Evolutionary conservation across 2,888 invertebrate genomes (phyloP), one percentile per base, ranked within the genome.

Genomic region (Nymphalis c-album): DNA sequence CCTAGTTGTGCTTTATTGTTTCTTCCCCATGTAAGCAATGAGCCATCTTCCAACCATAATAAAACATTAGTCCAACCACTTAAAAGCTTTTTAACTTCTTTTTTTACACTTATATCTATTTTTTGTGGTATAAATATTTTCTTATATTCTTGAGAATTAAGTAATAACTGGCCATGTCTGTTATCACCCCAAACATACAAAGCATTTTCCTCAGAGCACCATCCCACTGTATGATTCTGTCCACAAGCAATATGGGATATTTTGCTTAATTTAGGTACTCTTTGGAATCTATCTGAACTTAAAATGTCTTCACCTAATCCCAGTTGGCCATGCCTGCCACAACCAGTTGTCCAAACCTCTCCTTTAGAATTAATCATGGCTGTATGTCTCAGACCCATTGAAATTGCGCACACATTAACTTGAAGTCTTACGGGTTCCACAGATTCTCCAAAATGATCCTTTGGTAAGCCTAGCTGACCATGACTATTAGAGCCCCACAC

Each of bases 401-500:
- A 93, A 40, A 95, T 92, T 60, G 87, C 76, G 77, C 86, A 90
- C 69, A 95, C 93, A 79, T 93, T 94, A 5, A 93, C 86, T 70
- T 86, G 86, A 16, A 93, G 76, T 64, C 85, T 80, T 0, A 92
- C 78, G 50, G 91, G 90, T 68, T 82, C 85, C 13, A 90, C 80
- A 69, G 78, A 73, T 65, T 86, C 85, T 46, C 84, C 74, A 71
- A 92, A 93, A 67, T 83, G 92, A 75, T 83, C 87, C 81, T 92
- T 94, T 1, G 91, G 90, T 45, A 95, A 87, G 17, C 97, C 97
- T 64, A 97, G 86, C 80, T 97, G 97, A 22, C 96, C 96, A 81
- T 95, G 95, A 70, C 93, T 92, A 83, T 97, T 97, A 26, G 96
- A 96, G 7, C 98, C 97, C 97, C 97, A 97, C 3, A 95, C 95